Base-by-base conservation (phyloP, 2,888 invertebrate genomes). In the Miltochrista miniata region DNA sequence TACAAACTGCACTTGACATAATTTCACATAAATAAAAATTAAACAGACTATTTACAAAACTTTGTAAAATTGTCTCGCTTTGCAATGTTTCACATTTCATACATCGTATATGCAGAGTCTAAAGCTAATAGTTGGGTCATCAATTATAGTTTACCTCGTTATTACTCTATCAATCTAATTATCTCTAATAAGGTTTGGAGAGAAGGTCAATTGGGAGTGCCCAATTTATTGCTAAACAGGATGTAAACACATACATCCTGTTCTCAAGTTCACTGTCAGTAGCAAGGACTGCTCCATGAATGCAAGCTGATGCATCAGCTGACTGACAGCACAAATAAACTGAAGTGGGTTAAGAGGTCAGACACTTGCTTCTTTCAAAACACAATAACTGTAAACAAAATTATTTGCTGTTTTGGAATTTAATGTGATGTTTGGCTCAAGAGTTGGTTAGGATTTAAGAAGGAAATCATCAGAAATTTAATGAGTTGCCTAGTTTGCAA, bases 1-100 rank as follows among this genome's bases (percentile, higher is more conserved):
- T 68, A 75, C 87, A 87, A 87, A 87, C 87, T 87, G 87, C 87
- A 87, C 79, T 86, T 86, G 87, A 86, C 86, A 70, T 49, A 50
- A 48, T 58, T 45, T 48, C 51, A 47, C 45, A 42, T 7, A 10
- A 48, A 46, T 47, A 10, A 3, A 62, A 31, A 7, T 51, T 35
- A 44, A 47, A 39, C n/a, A 8, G 39, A 29, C 18, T 47, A 38
- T 31, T 31, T 31, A 24, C 18, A 11, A 31, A 24, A 56, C 41
- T 57, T 37, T 37, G 56, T 54, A 45, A 30, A 50, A 48, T 55
- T 62, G 51, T 60, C 33, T 63, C 54, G 48, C 53, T 56, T 54
- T 52, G 62, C 55, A 45, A 52, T 58, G 48, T 50, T 50, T 33
- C 39, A 49, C 56, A 34, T 54, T 52, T 51, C 54, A 54, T 52